A percentile compares a stretch with the other conserved stretches of the same genome.
These are phyloP conservation scores for Leucoraja erinaceus DNA, from an alignment of 2,113 vertebrate species.

Conservation along the genomic window DNA sequence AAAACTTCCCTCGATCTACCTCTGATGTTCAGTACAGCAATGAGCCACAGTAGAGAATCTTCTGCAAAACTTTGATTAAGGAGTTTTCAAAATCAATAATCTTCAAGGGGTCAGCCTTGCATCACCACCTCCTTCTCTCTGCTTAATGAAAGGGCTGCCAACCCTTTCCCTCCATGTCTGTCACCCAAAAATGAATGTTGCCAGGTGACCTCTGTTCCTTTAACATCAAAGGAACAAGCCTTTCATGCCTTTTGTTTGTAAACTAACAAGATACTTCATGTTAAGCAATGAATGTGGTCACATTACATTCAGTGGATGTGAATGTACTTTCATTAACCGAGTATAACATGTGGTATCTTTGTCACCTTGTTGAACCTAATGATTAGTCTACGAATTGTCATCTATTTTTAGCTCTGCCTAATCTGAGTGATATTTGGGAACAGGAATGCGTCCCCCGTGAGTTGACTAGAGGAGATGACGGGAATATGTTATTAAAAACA, in stretches of 20 bases:
- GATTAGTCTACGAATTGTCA: too few species aligned
- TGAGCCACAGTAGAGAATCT: neutral
- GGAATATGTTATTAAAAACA: too few species aligned
- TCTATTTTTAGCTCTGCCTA: too few species aligned
- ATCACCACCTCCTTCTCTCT: neutral
- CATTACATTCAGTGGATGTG: neutral
- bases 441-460: too few species aligned
- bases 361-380: too few species aligned
- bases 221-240: neutral
- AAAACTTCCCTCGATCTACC: neutral
- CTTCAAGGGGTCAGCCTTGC: neutral
- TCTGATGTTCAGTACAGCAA: neutral
- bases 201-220: neutral
- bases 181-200: neutral
- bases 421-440: too few species aligned
- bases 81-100: neutral
- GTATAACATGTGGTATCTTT: too few species aligned
- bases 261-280: neutral
- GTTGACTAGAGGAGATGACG: too few species aligned
- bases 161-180: neutral
- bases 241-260: neutral
- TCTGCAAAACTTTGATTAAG: neutral
- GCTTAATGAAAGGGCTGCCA: neutral
- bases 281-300: neutral
- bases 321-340: too few species aligned